A percentile compares a stretch with the other conserved stretches of the same genome.
Evolutionary conservation across 2,797 vertebrate species (phyloP).

Genomic region (Mustela erminea): DNA sequence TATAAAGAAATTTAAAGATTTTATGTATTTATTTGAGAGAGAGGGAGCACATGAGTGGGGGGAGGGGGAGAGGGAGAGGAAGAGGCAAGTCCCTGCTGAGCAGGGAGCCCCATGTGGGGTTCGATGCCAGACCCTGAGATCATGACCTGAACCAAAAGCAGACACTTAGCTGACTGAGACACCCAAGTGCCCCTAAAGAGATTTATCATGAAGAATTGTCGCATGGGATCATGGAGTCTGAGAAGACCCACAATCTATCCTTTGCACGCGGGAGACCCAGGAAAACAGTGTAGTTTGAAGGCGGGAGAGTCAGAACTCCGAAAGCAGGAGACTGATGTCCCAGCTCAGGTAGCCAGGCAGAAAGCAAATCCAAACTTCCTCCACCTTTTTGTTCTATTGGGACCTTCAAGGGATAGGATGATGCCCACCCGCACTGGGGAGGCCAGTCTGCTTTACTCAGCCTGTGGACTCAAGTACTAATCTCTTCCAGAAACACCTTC

Average conservation of each 20-base stretch:
- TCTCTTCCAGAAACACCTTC: not conserved
- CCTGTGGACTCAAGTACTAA: not conserved
- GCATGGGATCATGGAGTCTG: not conserved
- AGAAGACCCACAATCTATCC: not conserved
- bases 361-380: not conserved
- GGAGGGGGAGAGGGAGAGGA: not conserved
- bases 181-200: not conserved
- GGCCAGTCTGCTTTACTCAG: not conserved
- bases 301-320: not conserved
- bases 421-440: not conserved
- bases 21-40: not conserved
- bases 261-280: not conserved
- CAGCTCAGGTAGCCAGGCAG: not conserved
- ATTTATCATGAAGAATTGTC: not conserved
- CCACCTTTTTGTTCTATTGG: not conserved
- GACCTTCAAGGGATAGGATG: not conserved
- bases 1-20: not conserved
- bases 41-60: not conserved
- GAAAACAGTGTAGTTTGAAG: not conserved
- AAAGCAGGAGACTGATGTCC: not conserved
- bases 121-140: not conserved
- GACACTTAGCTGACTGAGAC: not conserved
- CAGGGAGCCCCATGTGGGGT: not conserved
- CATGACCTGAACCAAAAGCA: not conserved
- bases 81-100: not conserved